Evolutionary conservation across 1,140 invertebrate species (phyloP).

Genomic region (Probaryconus sp.): DNA sequence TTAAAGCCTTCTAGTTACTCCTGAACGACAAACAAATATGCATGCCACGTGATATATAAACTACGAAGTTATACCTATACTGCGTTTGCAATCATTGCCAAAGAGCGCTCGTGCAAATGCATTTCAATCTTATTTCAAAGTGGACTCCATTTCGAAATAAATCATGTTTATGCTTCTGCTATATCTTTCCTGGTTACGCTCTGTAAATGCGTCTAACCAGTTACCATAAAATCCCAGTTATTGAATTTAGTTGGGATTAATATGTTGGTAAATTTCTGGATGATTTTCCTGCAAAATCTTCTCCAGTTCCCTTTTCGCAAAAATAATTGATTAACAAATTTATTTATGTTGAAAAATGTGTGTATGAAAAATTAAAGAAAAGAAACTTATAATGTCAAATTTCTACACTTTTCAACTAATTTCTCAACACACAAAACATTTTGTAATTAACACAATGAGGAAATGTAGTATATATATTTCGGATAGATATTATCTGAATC

Average conservation of each 20-base stretch:
- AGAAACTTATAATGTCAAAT: too few relatives aligned
- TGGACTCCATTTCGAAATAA: constrained; percentile 19
- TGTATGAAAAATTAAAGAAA: too few relatives aligned
- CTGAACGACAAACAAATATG: constrained; percentile 38
- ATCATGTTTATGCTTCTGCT: constrained; percentile 21
- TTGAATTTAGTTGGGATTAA: neutral
- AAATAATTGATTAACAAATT: too few relatives aligned
- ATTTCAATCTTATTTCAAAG: constrained; percentile 41
- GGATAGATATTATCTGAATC: too few relatives aligned
- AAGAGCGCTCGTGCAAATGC: constrained; percentile 25
- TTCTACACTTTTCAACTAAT: too few relatives aligned
- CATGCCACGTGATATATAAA: neutral
- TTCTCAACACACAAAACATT: too few relatives aligned
- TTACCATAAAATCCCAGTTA: neutral
- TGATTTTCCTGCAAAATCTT: too few relatives aligned
- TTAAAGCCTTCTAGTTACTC: constrained; percentile 40
- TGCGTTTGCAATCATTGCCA: constrained; percentile 9
- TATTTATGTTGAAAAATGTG: too few relatives aligned
- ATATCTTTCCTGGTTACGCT: neutral
- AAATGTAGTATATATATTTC: too few relatives aligned
- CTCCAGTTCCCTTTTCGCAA: too few relatives aligned
- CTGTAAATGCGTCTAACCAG: neutral
- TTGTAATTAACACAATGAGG: too few relatives aligned
- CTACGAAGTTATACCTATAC: constrained; percentile 31
- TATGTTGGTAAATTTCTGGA: too few relatives aligned